A percentile compares a stretch with the other conserved stretches of the same genome.
Evolutionary conservation across 30 jellyfish, hydroid and myxozoan species (phyloP).

Genomic region (Mastigias papua): DNA sequence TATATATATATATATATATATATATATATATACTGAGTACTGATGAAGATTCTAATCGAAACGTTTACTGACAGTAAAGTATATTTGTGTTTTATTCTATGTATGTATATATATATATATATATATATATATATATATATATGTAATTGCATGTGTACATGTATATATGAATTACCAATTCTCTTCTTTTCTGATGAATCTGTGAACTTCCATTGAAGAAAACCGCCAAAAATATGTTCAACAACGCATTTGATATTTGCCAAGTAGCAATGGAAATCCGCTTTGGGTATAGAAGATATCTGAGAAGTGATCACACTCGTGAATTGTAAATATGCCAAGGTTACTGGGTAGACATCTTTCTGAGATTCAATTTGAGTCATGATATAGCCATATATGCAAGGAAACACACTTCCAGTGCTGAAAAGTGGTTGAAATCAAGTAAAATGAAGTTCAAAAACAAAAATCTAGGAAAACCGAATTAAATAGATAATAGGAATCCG

Average conservation of each 20-base stretch:
- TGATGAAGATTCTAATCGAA: too few relatives aligned
- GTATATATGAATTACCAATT: conserved; percentile 39
- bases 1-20: too few relatives aligned
- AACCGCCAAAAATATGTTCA: conserved; percentile 60
- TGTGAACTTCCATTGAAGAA: conserved; percentile 52
- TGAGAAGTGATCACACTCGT: background rate
- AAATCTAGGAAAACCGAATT: background rate
- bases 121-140: too few relatives aligned
- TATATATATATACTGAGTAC: too few relatives aligned
- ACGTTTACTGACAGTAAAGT: too few relatives aligned
- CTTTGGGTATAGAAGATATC: background rate
- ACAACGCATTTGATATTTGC: conserved; percentile 51
- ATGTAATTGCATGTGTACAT: background rate
- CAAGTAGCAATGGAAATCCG: background rate
- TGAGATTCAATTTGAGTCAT: conserved; percentile 32
- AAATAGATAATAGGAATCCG: background rate
- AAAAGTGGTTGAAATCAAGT: background rate
- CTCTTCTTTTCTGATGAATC: conserved; percentile 42
- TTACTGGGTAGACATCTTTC: conserved; percentile 38
- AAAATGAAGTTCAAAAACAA: background rate
- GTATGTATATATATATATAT: too few relatives aligned
- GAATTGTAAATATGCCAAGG: conserved; percentile 59
- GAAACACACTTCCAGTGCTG: background rate
- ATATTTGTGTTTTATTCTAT: too few relatives aligned
- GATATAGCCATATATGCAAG: conserved; percentile 41